Conservation (phyloP, 2,888 invertebrate genomes). For the Diogma glabrata region DNA sequence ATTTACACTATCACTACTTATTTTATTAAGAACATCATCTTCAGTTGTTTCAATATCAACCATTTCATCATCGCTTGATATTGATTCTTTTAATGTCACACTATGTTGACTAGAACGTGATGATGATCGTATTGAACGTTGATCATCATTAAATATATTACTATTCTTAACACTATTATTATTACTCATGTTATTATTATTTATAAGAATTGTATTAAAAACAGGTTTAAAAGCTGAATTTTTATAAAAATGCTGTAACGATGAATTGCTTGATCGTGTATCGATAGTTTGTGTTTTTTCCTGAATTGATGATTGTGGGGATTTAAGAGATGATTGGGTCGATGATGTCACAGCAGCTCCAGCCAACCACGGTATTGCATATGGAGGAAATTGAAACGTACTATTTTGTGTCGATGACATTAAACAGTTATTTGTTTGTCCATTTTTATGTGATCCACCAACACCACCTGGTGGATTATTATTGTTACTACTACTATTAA, state of each 20-base stretch:
- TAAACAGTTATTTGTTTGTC: constrained; percentile 26
- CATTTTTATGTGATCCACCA: too few relatives aligned
- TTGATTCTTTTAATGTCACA: constrained; percentile 20
- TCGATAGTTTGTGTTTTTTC: not conserved
- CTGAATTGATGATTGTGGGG: not conserved
- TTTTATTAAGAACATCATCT: constrained; percentile 40
- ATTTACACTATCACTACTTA: constrained; percentile 6
- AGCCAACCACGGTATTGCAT: constrained; percentile 49
- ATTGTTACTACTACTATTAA: not conserved
- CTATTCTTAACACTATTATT: not conserved
- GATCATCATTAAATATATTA: not conserved
- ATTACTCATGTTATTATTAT: constrained; percentile 10
- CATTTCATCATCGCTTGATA: constrained; percentile 59
- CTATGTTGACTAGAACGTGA: constrained; percentile 2
- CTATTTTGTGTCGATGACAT: constrained; percentile 8
- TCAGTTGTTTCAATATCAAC: constrained; percentile 83
- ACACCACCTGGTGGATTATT: not conserved
- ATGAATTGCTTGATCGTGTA: not conserved
- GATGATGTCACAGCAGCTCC: constrained; percentile 15
- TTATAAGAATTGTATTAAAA: constrained; percentile 15
- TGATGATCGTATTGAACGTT: not conserved
- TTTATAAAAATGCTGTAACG: constrained; percentile 19
- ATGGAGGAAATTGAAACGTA: constrained; percentile 50
- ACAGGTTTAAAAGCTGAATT: constrained; percentile 25
- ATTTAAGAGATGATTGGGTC: constrained; percentile 8